Evolutionary conservation across 1,140 invertebrate genomes (phyloP).

Genomic region (Heliconius hermathena): DNA sequence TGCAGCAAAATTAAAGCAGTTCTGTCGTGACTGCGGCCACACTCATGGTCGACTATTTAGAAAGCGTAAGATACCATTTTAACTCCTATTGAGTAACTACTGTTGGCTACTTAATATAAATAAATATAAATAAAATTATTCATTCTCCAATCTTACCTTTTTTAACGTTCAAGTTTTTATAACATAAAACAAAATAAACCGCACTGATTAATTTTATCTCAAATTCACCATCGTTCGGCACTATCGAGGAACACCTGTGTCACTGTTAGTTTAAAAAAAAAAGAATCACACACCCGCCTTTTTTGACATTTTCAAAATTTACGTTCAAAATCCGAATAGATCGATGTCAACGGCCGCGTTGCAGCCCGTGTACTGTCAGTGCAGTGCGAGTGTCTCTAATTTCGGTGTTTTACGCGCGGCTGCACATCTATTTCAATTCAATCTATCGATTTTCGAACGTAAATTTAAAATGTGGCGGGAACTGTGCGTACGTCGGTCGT

Average conservation of each 20-base stretch:
- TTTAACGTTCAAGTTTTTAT: constrained; percentile 43
- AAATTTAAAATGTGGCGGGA: constrained; percentile 76
- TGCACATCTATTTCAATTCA: constrained; percentile 64
- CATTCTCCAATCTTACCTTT: constrained; percentile 53
- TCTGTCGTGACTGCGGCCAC: constrained; percentile 68
- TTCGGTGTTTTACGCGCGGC: constrained; percentile 63
- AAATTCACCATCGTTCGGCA: constrained; percentile 77
- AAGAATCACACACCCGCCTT: constrained; percentile 71
- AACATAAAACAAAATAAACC: constrained; percentile 49
- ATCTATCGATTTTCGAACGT: constrained; percentile 60
- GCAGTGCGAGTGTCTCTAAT: constrained; percentile 58
- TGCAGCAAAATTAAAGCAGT: constrained; percentile 57
- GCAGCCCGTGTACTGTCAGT: constrained; percentile 68
- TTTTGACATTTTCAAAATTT: constrained; percentile 60
- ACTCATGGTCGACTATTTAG: constrained; percentile 77
- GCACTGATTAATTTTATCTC: constrained; percentile 67
- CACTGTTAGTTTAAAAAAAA: constrained; percentile 64
- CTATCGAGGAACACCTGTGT: constrained; percentile 63
- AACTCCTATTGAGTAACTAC: constrained; percentile 64
- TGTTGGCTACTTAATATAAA: constrained; percentile 48
- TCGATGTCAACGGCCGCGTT: constrained; percentile 69
- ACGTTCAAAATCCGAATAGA: constrained; percentile 54
- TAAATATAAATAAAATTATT: constrained; percentile 51
- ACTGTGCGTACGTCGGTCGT: constrained; percentile 70
- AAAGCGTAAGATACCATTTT: constrained; percentile 71